Evolutionary conservation across 2,888 invertebrate genomes (phyloP).

Genomic region (Drosophila austrosaltans): DNA sequence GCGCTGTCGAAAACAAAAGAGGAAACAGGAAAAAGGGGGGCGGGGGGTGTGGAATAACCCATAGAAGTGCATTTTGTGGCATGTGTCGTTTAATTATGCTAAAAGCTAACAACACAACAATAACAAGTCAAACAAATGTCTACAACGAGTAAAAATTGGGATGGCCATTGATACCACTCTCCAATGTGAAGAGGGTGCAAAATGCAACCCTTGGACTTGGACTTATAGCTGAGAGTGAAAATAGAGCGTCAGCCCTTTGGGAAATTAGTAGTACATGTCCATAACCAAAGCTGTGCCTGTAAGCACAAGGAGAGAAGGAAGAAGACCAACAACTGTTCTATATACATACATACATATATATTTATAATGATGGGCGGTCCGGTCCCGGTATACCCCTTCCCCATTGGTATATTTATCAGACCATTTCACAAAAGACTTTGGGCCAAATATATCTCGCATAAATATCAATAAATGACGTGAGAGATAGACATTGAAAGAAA

Average conservation of each 20-base stretch:
- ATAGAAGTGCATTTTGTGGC: conserved; percentile 82
- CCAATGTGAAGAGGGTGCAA: conserved; percentile 62
- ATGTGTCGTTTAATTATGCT: conserved; percentile 84
- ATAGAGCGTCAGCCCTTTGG: conserved; percentile 51
- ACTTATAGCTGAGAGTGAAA: too few relatives aligned
- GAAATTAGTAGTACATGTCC: conserved; percentile 54
- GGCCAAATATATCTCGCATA: conserved; percentile 24
- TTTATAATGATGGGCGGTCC: conserved; percentile 34
- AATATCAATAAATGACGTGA: conserved; percentile 43
- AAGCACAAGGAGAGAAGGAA: conserved; percentile 24
- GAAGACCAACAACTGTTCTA: conserved; percentile 72
- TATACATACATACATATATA: conserved; percentile 7
- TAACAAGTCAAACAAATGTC: conserved; percentile 31
- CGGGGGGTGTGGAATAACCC: conserved; percentile 43
- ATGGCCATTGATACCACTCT: conserved; percentile 67
- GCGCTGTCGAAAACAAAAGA: conserved; percentile 35
- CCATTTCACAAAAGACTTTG: conserved; percentile 50
- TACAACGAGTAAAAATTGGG: conserved; percentile 54
- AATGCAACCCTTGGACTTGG: conserved; percentile 49
- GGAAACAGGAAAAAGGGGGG: conserved; percentile 10
- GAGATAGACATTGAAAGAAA: conserved; percentile 12
- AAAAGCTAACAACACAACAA: conserved; percentile 81
- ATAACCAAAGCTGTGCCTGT: not conserved
- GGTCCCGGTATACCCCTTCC: not conserved
- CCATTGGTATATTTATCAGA: conserved; percentile 60